These are phyloP conservation scores for Allygus modestus DNA, from an alignment of 2,888 invertebrate genomes.

Conservation along the genomic window DNA sequence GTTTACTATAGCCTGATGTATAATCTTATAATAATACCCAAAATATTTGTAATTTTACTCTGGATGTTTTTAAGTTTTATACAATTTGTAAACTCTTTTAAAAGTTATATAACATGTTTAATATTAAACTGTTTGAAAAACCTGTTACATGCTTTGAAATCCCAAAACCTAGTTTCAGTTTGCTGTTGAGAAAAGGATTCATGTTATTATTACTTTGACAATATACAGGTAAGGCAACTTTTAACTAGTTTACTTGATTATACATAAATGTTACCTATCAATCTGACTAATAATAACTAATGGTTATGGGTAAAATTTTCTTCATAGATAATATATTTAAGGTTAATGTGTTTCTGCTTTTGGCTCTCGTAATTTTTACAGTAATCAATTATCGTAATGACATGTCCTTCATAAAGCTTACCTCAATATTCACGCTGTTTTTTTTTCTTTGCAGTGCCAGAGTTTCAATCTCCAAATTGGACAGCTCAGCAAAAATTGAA, in stretches of 20 bases:
- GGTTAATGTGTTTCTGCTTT: conserved; percentile 6
- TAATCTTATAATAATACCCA: too few species aligned
- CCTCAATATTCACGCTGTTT: not conserved
- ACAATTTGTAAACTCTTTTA: too few species aligned
- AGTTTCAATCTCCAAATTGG: conserved; percentile 39
- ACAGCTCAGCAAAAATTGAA: not conserved
- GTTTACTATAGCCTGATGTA: too few species aligned
- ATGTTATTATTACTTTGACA: not conserved
- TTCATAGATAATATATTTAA: conserved; percentile 5
- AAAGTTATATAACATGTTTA: not conserved
- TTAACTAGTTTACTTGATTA: not conserved
- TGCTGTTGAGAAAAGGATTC: not conserved
- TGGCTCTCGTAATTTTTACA: not conserved
- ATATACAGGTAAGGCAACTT: not conserved
- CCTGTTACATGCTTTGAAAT: not conserved
- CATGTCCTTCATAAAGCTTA: not conserved
- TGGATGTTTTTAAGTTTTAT: too few species aligned
- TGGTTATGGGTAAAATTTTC: conserved; percentile 19
- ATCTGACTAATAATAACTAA: conserved; percentile 22
- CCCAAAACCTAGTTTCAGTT: not conserved
- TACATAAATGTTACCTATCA: not conserved
- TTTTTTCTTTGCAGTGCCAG: conserved; percentile 6
- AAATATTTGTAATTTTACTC: too few species aligned
- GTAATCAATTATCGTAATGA: not conserved
- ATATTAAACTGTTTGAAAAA: not conserved